Percentiles rank a stretch among this genome's conserved stretches.
These are phyloP conservation scores for Saturnia pavonia DNA, from an alignment of 2,888 invertebrate species.

Conservation along the genomic window DNA sequence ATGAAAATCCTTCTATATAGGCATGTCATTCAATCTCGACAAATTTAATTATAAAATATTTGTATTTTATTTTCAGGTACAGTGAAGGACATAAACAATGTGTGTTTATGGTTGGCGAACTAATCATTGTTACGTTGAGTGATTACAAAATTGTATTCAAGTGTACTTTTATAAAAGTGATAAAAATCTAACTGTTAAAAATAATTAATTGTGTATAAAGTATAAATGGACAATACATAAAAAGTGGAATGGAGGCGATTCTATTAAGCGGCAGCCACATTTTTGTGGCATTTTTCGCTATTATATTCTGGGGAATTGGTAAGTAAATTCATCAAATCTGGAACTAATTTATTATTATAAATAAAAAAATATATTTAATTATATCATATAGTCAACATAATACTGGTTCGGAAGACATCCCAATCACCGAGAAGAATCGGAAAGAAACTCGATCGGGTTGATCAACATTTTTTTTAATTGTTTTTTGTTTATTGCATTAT, in stretches of 20 bases:
- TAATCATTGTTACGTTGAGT: conserved; percentile 31
- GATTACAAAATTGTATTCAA: neutral
- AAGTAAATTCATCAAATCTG: conserved; percentile 38
- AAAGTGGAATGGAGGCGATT: conserved; percentile 67
- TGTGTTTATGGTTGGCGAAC: conserved; percentile 59
- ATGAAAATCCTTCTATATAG: neutral
- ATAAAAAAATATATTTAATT: too few species aligned
- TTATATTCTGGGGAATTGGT: conserved; percentile 77
- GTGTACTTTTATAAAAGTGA: neutral
- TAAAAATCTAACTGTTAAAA: neutral
- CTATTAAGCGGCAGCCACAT: conserved; percentile 68
- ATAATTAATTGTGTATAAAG: conserved; percentile 7
- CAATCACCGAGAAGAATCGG: too few species aligned
- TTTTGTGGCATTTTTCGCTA: conserved; percentile 73
- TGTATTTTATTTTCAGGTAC: conserved; percentile 48
- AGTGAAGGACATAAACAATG: conserved; percentile 50
- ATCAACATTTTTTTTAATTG: too few species aligned
- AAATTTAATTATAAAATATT: conserved; percentile 11
- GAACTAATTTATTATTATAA: neutral
- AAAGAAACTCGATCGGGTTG: too few species aligned
- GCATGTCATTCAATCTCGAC: too few species aligned
- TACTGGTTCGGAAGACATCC: too few species aligned
- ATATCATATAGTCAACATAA: too few species aligned
- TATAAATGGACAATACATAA: conserved; percentile 18
- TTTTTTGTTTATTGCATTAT: too few species aligned